Conservation (phyloP, 2,888 invertebrate genomes). For the Tromatobia lineatoria region DNA sequence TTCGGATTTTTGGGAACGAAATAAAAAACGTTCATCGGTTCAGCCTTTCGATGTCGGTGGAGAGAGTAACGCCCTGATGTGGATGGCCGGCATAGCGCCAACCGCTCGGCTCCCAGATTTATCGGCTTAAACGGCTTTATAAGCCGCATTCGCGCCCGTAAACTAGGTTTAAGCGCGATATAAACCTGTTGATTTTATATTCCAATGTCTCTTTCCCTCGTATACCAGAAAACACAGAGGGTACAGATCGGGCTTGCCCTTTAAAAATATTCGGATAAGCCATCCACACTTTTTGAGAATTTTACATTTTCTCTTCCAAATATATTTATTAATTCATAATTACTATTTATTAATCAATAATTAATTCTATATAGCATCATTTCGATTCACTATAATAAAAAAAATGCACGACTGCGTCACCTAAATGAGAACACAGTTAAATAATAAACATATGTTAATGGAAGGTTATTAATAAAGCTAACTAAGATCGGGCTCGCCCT, state of each 20-base stretch:
- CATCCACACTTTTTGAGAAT: background rate
- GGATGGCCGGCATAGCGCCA: constrained; percentile 49
- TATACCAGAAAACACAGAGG: background rate
- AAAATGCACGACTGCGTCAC: too few relatives aligned
- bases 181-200: constrained; percentile 76
- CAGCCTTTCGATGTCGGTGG: constrained; percentile 16
- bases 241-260: background rate
- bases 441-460: too few relatives aligned
- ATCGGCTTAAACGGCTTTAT: constrained; percentile 72
- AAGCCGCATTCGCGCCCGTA: constrained; percentile 69
- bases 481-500: too few relatives aligned
- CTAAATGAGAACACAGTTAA: too few relatives aligned
- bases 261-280: background rate
- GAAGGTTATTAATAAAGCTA: too few relatives aligned
- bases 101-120: constrained; percentile 65
- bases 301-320: background rate
- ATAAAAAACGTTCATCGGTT: background rate
- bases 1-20: constrained; percentile 29
- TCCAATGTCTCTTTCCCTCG: constrained; percentile 34
- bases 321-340: background rate
- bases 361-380: too few relatives aligned
- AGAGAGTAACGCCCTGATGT: constrained; percentile 33
- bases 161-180: constrained; percentile 69
- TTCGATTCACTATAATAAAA: too few relatives aligned
- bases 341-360: too few relatives aligned